phyloP scores from a whole-genome alignment of 2,797 vertebrate genomes.

The Sebastes iracundus region DNA sequence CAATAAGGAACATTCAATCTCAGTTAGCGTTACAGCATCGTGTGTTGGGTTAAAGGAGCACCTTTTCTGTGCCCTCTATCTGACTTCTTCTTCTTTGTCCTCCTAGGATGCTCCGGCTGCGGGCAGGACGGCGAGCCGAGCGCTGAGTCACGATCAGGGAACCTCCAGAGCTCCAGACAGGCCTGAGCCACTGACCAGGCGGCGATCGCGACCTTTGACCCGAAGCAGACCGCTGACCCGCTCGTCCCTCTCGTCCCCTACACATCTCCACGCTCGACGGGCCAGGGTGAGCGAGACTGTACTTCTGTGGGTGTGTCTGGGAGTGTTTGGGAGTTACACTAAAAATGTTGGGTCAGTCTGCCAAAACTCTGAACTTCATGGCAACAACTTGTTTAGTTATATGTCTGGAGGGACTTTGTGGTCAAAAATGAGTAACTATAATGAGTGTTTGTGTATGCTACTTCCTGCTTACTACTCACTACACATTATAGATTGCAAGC shows the following conservation, averaged over 20 bases:
- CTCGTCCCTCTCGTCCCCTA: constrained; percentile 65
- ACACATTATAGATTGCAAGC: neutral
- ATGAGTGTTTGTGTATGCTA: neutral
- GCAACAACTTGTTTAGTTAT: neutral
- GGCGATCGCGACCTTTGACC: constrained; percentile 64
- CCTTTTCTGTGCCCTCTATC: neutral
- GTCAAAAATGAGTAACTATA: neutral
- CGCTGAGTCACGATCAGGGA: constrained; percentile 43
- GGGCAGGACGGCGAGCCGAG: neutral
- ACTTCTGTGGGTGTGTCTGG: neutral
- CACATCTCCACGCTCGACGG: constrained; percentile 56
- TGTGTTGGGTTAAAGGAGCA: neutral
- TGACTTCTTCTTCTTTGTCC: constrained; percentile 1
- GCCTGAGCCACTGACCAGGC: constrained; percentile 46
- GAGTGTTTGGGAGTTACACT: neutral
- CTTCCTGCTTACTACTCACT: neutral
- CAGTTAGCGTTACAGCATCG: neutral
- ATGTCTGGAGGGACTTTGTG: neutral
- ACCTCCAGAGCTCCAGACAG: constrained; percentile 47
- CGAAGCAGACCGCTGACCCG: constrained; percentile 74
- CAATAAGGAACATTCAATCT: neutral
- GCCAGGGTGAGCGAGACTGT: constrained; percentile 60
- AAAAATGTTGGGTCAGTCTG: neutral
- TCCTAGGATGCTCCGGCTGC: constrained; percentile 26
- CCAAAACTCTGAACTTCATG: neutral